Conservation (phyloP, 2,888 invertebrate species). For the Dolichomitus sp. region DNA sequence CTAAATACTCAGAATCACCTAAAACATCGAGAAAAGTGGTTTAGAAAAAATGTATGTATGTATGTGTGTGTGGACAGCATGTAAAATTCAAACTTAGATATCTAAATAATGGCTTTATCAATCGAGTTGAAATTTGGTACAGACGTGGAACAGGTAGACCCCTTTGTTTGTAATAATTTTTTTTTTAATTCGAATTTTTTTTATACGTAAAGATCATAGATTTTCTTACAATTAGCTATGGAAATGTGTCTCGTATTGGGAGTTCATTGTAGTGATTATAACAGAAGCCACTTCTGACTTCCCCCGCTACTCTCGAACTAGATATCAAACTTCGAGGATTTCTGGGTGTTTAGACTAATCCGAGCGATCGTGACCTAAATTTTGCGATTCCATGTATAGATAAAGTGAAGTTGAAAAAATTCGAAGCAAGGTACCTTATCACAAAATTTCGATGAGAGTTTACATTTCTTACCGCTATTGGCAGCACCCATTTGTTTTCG, state of each 20-base stretch:
- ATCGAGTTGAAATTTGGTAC: no score
- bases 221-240: no score
- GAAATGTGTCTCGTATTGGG: not conserved
- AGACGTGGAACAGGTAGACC: no score
- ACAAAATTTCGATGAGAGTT: no score
- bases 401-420: not conserved
- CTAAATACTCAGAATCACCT: no score
- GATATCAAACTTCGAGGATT: conserved; percentile 27
- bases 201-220: no score
- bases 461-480: not conserved
- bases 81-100: no score
- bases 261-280: not conserved
- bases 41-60: no score
- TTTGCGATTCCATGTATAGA: conserved; percentile 9
- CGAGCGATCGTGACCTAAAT: conserved; percentile 2
- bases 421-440: not conserved
- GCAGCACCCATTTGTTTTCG: not conserved
- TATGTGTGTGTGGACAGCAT: no score
- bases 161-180: no score
- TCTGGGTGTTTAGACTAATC: conserved; percentile 18
- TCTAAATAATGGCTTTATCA: no score
- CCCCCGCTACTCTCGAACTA: not conserved
- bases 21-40: no score
- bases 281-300: conserved; percentile 9
- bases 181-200: not conserved